Percentiles rank a stretch among this genome's conserved stretches.
phyloP scores from a whole-genome alignment of 2,113 vertebrate species.

The Psittacara wagleri region DNA sequence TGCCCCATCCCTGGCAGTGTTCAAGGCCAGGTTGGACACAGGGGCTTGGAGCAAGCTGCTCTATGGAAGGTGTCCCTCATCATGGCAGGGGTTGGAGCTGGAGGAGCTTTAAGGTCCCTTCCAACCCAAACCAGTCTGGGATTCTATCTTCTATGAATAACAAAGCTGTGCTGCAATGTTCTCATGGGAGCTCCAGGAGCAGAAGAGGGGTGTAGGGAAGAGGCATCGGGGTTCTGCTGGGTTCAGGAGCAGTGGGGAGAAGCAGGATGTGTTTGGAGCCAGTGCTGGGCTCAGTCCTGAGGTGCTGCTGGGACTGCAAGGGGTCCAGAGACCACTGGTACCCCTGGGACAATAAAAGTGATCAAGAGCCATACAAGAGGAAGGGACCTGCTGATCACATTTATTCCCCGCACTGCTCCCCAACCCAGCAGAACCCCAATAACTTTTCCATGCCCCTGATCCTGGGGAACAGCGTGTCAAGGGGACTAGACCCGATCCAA shows the following conservation, averaged over 20 bases:
- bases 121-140: neutral
- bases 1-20: too few species aligned
- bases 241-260: neutral
- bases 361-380: neutral
- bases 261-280: neutral
- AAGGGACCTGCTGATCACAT: neutral
- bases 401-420: neutral
- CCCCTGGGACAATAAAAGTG: rapidly evolving
- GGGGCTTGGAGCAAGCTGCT: too few species aligned
- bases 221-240: neutral
- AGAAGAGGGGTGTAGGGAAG: neutral
- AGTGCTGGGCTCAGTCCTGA: neutral
- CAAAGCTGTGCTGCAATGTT: neutral
- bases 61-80: too few species aligned
- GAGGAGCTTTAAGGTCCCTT: neutral
- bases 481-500: rapidly evolving
- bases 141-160: neutral
- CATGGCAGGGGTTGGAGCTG: neutral
- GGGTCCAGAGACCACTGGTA: neutral
- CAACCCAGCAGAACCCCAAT: neutral
- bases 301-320: rapidly evolving
- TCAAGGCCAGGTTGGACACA: too few species aligned
- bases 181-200: neutral
- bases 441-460: neutral
- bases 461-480: neutral